Evolutionary conservation across 1,140 invertebrate species (phyloP).

Genomic region (Whitmania pigra): DNA sequence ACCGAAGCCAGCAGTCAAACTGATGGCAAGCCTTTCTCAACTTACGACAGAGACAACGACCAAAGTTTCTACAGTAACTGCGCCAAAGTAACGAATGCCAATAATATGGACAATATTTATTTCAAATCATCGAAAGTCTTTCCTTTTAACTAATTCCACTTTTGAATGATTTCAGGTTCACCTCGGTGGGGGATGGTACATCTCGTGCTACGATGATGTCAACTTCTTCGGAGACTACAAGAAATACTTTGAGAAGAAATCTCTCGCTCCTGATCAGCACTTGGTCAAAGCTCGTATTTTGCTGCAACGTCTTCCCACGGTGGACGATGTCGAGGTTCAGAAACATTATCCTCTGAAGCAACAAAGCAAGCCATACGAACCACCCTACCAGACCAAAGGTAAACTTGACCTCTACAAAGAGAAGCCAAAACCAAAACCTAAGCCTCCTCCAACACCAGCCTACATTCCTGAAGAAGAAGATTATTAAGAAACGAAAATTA

Average conservation of each 20-base stretch:
- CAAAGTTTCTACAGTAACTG: slow-evolving; percentile 57
- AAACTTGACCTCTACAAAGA: no score
- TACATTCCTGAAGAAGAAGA: no score
- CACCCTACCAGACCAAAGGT: no score
- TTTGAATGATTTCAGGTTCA: slow-evolving; percentile 33
- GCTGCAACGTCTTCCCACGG: background rate
- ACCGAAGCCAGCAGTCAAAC: slow-evolving; percentile 23
- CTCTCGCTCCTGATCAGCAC: slow-evolving; percentile 2
- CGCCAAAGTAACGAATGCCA: slow-evolving; percentile 36
- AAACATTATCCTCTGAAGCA: background rate
- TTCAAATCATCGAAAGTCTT: no score
- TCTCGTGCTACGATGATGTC: slow-evolving; percentile 70
- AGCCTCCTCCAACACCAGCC: no score
- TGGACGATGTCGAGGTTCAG: background rate
- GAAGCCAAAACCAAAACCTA: no score
- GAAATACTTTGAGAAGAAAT: slow-evolving; percentile 19
- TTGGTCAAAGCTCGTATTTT: background rate
- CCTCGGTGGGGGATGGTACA: slow-evolving; percentile 49
- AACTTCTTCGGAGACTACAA: slow-evolving; percentile 79
- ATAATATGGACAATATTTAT: no score
- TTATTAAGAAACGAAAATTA: no score
- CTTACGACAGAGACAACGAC: slow-evolving; percentile 59
- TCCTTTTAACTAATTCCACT: no score
- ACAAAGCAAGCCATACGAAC: background rate
- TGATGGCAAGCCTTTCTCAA: slow-evolving; percentile 56